These are phyloP conservation scores for Timandra comae DNA, from an alignment of 2,888 invertebrate genomes.

Conservation along the genomic window DNA sequence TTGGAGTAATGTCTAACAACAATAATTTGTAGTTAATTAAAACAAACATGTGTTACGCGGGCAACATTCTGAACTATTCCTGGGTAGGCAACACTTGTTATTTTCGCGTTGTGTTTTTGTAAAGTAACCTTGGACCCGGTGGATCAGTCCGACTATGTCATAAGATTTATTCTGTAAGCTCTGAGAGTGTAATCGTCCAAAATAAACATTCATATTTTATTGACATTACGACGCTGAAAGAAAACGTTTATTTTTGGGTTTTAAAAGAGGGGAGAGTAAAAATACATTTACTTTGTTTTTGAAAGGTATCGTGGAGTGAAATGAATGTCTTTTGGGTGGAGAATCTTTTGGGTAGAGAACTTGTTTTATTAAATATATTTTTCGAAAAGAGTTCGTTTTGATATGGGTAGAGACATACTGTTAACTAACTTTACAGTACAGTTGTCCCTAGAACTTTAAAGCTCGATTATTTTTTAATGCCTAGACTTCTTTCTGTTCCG, in stretches of 20 bases:
- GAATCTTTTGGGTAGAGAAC: no score
- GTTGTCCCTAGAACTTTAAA: no score
- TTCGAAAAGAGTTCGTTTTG: no score
- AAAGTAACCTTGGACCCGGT: slow-evolving; percentile 54
- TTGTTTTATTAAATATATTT: no score
- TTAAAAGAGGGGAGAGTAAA: slow-evolving; percentile 65
- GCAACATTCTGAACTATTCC: slow-evolving; percentile 42
- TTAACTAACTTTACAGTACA: no score
- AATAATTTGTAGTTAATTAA: slow-evolving; percentile 28
- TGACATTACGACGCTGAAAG: slow-evolving; percentile 68
- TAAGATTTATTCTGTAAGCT: slow-evolving; percentile 53
- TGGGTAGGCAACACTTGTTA: slow-evolving; percentile 53
- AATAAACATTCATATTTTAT: slow-evolving; percentile 73
- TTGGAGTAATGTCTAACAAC: slow-evolving; percentile 2
- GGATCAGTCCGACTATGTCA: slow-evolving; percentile 55
- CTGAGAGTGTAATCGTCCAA: slow-evolving; percentile 63
- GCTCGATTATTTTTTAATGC: no score
- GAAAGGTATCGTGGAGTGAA: slow-evolving; percentile 27
- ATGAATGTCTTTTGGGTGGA: no score
- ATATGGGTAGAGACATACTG: no score
- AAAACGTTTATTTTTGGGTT: slow-evolving; percentile 39
- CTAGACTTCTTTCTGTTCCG: no score
- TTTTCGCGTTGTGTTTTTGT: slow-evolving; percentile 41
- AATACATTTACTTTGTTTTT: slow-evolving; percentile 23
- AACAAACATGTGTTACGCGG: slow-evolving; percentile 26